Evolutionary conservation across 2,113 vertebrate species (phyloP).

Genomic region (Epinephelus cyanopodus): DNA sequence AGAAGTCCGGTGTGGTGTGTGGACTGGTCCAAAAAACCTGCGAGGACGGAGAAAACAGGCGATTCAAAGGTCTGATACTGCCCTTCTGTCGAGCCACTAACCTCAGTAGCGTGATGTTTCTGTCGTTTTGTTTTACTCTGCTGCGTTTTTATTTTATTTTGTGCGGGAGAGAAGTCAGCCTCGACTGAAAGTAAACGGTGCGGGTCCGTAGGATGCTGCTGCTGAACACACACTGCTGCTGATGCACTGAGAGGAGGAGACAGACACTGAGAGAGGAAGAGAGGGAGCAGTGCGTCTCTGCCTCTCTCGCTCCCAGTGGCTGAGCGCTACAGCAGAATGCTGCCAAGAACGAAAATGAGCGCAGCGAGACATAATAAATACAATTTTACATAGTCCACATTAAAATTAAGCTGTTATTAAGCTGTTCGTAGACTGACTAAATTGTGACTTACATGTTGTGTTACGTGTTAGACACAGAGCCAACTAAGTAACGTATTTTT

Average conservation of each 20-base stretch:
- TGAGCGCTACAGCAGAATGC: background rate
- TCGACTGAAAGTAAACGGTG: conserved; percentile 48
- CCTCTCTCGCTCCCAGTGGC: conserved; percentile 4
- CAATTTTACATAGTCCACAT: background rate
- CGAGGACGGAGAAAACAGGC: conserved; percentile 20
- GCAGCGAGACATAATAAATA: background rate
- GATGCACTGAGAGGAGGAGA: conserved; percentile 66
- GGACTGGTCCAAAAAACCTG: conserved; percentile 47
- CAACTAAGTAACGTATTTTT: background rate
- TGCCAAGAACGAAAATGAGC: background rate
- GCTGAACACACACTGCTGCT: conserved; percentile 66
- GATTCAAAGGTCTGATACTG: conserved; percentile 10
- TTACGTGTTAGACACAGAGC: too few relatives aligned
- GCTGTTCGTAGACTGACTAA: background rate
- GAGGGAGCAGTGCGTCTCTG: background rate
- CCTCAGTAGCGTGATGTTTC: background rate
- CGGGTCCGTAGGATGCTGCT: conserved; percentile 69
- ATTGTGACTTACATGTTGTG: too few relatives aligned
- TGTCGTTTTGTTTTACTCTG: background rate
- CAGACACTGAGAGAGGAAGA: conserved; percentile 43
- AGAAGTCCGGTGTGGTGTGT: conserved; percentile 67
- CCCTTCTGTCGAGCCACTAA: conserved; percentile 2
- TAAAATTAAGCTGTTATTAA: background rate
- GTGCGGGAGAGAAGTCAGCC: conserved; percentile 45
- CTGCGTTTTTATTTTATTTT: background rate